Conservation (phyloP, 1,140 invertebrate genomes). For the Apis mellifera region DNA sequence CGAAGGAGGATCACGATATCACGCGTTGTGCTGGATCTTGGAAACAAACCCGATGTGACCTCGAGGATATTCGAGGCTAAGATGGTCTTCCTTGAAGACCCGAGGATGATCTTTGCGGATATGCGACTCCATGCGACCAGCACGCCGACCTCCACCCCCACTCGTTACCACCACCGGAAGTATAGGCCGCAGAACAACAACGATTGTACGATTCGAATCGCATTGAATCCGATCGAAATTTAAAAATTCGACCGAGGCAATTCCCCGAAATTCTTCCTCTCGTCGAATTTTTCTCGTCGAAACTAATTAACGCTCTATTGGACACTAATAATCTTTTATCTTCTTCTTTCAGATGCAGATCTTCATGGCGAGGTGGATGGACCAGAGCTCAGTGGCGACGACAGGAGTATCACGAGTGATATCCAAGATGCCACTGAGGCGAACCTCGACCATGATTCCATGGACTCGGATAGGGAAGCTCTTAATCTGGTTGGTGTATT, state of each 20-base stretch:
- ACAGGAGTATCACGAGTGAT: conserved; percentile 81
- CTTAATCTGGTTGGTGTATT: conserved; percentile 81
- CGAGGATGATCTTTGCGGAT: conserved; percentile 80
- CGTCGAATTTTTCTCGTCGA: not conserved
- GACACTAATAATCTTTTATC: not conserved
- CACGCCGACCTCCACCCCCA: conserved; percentile 77
- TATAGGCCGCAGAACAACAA: conserved; percentile 79
- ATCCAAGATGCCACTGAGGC: conserved; percentile 78
- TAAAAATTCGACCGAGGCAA: not conserved
- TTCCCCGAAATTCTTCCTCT: not conserved
- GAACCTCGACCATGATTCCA: conserved; percentile 82
- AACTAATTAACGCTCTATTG: too few relatives aligned
- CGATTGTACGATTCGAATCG: conserved; percentile 73
- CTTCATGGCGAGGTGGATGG: conserved; percentile 81
- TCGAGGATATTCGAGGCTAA: conserved; percentile 66
- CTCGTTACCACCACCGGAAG: conserved; percentile 71
- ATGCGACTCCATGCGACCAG: conserved; percentile 79
- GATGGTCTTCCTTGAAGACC: conserved; percentile 80
- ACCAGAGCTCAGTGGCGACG: conserved; percentile 80
- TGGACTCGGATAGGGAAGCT: conserved; percentile 82
- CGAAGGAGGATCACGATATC: not conserved
- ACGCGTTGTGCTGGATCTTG: conserved; percentile 64
- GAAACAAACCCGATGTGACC: conserved; percentile 69
- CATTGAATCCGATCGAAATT: not conserved
- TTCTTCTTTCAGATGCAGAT: conserved; percentile 79